Conservation (phyloP, 2,797 vertebrate genomes). For the Sebastes taczanowskii region DNA sequence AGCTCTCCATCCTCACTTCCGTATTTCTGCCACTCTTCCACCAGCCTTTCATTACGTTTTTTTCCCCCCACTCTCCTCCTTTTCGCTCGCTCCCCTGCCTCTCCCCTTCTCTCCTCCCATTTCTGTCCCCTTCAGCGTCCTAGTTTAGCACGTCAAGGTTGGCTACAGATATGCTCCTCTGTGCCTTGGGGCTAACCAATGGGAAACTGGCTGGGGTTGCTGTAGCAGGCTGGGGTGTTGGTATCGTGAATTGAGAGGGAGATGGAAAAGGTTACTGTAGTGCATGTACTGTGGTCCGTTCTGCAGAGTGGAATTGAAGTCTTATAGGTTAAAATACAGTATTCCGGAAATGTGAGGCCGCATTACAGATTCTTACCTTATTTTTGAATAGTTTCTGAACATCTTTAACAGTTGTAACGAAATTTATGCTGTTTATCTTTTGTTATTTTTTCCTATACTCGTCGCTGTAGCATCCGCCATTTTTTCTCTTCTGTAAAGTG, state of each 20-base stretch:
- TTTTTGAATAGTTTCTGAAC: too few species aligned
- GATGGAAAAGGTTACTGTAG: slow-evolving; percentile 55
- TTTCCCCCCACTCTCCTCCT: slow-evolving; percentile 15
- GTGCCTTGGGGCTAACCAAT: slow-evolving; percentile 83
- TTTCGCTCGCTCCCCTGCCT: slow-evolving; percentile 43
- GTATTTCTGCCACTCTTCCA: slow-evolving; percentile 70
- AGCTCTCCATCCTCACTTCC: slow-evolving; percentile 68
- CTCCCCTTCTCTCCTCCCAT: slow-evolving; percentile 69
- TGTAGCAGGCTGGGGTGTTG: slow-evolving; percentile 73
- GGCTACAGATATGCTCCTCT: slow-evolving; percentile 83
- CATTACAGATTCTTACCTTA: background rate
- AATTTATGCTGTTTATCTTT: too few species aligned
- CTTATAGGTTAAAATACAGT: background rate
- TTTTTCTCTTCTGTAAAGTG: too few species aligned
- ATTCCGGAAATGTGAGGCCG: background rate
- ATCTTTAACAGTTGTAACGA: too few species aligned
- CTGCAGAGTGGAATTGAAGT: slow-evolving; percentile 19
- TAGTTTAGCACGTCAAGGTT: slow-evolving; percentile 87
- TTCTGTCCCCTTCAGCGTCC: slow-evolving; percentile 84
- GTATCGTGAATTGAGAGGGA: slow-evolving; percentile 66
- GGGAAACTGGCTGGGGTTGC: slow-evolving; percentile 71
- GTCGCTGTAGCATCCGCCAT: too few species aligned
- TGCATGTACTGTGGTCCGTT: slow-evolving; percentile 42
- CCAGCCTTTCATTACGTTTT: slow-evolving; percentile 59
- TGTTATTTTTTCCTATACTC: too few species aligned